Conservation (phyloP, 2,797 vertebrate species). For the Strix occidentalis region DNA sequence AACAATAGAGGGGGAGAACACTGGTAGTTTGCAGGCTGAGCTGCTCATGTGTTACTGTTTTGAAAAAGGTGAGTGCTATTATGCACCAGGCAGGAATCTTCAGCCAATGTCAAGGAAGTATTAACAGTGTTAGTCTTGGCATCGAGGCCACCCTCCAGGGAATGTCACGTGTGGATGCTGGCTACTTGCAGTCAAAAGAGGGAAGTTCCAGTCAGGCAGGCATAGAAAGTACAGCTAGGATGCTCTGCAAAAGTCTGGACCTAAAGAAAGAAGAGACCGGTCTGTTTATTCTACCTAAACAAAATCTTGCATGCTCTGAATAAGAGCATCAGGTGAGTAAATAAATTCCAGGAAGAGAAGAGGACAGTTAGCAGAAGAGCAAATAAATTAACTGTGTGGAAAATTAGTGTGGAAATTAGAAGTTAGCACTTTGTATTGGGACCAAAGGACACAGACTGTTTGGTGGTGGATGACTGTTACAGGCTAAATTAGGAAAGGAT, state of each 20-base stretch:
- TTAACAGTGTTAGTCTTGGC: conserved; percentile 20
- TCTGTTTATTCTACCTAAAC: not conserved
- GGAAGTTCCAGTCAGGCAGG: not conserved
- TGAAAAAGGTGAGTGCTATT: not conserved
- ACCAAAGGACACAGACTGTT: not conserved
- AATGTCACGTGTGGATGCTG: not conserved
- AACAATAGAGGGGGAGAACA: not conserved
- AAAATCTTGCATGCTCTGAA: not conserved
- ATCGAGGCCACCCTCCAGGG: not conserved
- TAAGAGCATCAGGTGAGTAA: not conserved
- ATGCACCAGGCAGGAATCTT: not conserved
- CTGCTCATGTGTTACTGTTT: not conserved
- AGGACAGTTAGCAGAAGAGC: not conserved
- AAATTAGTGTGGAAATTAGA: not conserved
- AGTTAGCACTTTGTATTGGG: not conserved
- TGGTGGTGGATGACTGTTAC: not conserved
- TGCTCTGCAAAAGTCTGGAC: not conserved
- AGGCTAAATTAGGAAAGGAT: not conserved
- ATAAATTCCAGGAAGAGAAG: not conserved
- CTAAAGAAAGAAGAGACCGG: not conserved
- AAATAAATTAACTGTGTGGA: not conserved
- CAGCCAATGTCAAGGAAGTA: not conserved
- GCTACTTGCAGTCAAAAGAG: not conserved
- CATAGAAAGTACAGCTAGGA: not conserved
- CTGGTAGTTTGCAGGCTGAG: not conserved